Evolutionary conservation across 1,140 invertebrate species (phyloP).

Genomic region (Thaumatotibia leucotreta): DNA sequence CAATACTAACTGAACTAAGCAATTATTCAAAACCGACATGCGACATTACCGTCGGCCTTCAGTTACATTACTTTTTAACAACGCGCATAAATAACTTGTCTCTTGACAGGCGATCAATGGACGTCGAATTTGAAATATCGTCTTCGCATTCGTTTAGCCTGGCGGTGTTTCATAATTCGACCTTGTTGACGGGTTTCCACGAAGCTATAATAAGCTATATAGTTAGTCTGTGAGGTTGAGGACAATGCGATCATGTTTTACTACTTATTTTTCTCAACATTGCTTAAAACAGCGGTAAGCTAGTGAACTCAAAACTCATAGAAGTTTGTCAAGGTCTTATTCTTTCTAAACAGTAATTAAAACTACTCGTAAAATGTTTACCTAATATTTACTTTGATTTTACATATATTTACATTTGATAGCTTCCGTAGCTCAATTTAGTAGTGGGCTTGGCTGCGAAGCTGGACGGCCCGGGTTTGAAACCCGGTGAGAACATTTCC

Average conservation of each 20-base stretch:
- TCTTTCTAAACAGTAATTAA: no score
- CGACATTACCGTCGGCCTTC: not conserved
- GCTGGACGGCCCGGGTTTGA: no score
- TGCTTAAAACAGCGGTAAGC: not conserved
- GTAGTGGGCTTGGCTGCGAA: no score
- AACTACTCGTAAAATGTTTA: no score
- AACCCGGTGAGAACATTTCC: no score
- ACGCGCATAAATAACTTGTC: not conserved
- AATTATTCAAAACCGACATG: not conserved
- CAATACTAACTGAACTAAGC: not conserved
- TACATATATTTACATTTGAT: no score
- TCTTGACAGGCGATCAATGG: constrained; percentile 2
- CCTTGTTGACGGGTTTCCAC: constrained; percentile 7
- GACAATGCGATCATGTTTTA: not conserved
- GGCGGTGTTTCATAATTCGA: not conserved
- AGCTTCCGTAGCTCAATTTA: no score
- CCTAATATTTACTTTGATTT: no score
- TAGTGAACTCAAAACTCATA: no score
- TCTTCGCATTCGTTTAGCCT: not conserved
- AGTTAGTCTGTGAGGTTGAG: not conserved
- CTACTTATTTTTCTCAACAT: not conserved
- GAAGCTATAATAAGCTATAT: no score
- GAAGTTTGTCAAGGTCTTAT: no score
- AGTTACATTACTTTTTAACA: not conserved
- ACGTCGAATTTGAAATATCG: constrained; percentile 2